These are phyloP conservation scores for Nephrotoma appendiculata DNA, from an alignment of 2,888 invertebrate species.

Conservation along the genomic window DNA sequence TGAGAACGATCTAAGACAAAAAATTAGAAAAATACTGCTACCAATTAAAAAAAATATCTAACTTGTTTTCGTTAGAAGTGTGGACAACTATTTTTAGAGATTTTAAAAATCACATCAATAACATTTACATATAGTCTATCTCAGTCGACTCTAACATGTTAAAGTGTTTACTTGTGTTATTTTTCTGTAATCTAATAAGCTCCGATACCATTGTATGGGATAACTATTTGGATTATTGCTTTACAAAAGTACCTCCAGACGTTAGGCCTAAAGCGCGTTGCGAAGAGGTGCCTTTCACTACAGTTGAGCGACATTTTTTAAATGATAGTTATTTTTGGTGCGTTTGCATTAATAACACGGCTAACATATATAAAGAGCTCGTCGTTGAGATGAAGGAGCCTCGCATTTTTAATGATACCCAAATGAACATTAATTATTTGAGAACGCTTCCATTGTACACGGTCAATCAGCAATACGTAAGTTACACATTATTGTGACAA, in stretches of 20 bases:
- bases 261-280: neutral
- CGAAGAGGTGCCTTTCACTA: neutral
- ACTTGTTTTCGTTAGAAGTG: neutral
- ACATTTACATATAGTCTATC: neutral
- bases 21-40: no score
- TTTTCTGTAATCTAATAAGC: neutral
- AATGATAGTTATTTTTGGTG: neutral
- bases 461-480: neutral
- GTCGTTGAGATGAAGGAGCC: neutral
- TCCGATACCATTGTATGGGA: neutral
- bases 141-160: neutral
- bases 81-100: neutral
- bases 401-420: neutral
- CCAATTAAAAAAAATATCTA: no score
- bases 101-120: neutral
- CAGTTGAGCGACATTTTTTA: neutral
- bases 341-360: neutral
- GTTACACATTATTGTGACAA: neutral
- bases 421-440: neutral
- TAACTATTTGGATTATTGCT: neutral
- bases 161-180: neutral
- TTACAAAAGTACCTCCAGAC: neutral
- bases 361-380: neutral
- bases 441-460: neutral
- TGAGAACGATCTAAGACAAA: no score